Conservation (phyloP, 1,140 invertebrate genomes). For the Homarus americanus region DNA sequence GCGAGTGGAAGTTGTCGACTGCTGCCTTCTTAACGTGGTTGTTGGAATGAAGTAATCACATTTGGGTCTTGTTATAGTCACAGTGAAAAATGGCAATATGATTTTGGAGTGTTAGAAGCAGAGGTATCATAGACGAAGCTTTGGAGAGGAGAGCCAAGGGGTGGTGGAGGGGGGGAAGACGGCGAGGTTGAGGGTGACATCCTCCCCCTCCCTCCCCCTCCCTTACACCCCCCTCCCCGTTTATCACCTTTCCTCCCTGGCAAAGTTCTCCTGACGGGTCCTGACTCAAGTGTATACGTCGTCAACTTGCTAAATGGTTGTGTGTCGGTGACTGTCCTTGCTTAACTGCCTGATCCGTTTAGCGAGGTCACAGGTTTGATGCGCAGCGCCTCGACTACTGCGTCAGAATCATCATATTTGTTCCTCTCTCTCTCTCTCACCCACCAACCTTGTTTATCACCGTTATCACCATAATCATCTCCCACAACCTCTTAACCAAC, state of each 20-base stretch:
- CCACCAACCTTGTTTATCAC: no score
- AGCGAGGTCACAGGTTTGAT: neutral
- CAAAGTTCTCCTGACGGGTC: neutral
- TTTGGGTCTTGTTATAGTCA: slow-evolving; percentile 65
- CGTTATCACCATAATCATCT: no score
- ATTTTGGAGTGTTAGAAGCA: slow-evolving; percentile 16
- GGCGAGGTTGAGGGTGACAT: neutral
- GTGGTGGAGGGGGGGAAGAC: neutral
- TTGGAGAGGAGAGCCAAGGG: neutral
- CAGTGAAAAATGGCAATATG: slow-evolving; percentile 52
- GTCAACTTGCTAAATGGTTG: neutral
- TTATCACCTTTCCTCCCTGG: no score
- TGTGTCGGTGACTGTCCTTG: neutral
- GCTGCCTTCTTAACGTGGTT: slow-evolving; percentile 53
- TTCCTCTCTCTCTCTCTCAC: no score
- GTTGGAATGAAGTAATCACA: slow-evolving; percentile 61
- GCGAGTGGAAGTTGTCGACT: slow-evolving; percentile 51
- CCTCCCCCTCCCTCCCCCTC: neutral
- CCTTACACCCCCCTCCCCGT: neutral
- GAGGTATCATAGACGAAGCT: slow-evolving; percentile 22
- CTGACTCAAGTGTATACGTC: neutral
- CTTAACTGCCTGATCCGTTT: neutral
- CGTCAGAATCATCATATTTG: no score
- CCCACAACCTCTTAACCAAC: no score
- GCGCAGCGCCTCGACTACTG: no score